phyloP scores from a whole-genome alignment of 2,888 invertebrate species.

The Empis livida region DNA sequence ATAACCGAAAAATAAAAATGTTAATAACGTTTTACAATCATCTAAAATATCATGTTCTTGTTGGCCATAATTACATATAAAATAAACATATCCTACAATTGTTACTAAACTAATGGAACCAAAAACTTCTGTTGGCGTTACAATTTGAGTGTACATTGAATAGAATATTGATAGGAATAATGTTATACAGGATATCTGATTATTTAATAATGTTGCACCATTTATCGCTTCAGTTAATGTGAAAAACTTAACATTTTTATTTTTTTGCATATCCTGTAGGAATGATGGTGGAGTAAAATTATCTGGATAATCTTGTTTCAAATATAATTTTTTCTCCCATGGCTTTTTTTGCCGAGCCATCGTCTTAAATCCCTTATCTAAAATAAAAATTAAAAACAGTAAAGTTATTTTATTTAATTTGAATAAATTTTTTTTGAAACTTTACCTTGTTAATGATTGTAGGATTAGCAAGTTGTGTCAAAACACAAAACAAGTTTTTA shows the following conservation, averaged over 20 bases:
- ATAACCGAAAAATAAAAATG: conserved; percentile 77
- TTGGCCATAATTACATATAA: conserved; percentile 32
- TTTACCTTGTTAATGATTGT: too few relatives aligned
- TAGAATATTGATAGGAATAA: conserved; percentile 60
- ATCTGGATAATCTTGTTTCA: conserved; percentile 75
- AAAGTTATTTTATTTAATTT: too few relatives aligned
- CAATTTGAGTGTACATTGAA: conserved; percentile 55
- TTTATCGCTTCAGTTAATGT: conserved; percentile 53
- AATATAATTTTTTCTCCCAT: conserved; percentile 86
- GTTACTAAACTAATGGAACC: conserved; percentile 43
- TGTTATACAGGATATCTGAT: conserved; percentile 66
- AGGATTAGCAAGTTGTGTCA: too few relatives aligned
- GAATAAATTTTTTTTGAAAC: too few relatives aligned
- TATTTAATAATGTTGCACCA: conserved; percentile 65
- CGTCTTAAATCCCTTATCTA: too few relatives aligned
- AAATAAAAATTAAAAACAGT: too few relatives aligned
- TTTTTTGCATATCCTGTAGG: conserved; percentile 70
- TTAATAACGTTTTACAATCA: conserved; percentile 64
- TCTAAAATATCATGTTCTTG: conserved; percentile 31
- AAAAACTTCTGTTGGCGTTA: conserved; percentile 51
- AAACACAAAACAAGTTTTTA: too few relatives aligned
- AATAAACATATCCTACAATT: conserved; percentile 48
- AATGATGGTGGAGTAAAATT: conserved; percentile 79
- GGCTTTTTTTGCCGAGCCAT: conserved; percentile 9
- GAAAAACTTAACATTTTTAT: conserved; percentile 65